Conservation (phyloP, 1,140 invertebrate genomes). For the Rhopalosiphum padi region DNA sequence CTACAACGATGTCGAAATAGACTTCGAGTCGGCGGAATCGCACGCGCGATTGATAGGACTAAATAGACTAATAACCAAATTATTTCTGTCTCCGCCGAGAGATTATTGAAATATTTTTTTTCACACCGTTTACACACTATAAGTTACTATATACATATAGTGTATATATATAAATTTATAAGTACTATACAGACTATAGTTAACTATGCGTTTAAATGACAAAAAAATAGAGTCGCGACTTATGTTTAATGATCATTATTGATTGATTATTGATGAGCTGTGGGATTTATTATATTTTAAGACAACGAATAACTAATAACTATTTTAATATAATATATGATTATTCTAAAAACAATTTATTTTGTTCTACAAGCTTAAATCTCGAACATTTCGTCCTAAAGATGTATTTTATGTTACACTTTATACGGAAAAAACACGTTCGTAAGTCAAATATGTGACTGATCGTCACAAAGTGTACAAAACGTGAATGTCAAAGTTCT, state of each 20-base stretch:
- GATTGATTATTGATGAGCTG: neutral
- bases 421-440: neutral
- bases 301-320: neutral
- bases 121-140: neutral
- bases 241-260: neutral
- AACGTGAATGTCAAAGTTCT: neutral
- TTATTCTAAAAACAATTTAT: neutral
- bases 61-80: neutral
- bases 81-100: neutral
- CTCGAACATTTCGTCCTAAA: neutral
- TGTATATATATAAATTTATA: no score
- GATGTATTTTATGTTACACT: neutral
- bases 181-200: no score
- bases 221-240: neutral
- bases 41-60: neutral
- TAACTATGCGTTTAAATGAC: no score
- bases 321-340: neutral
- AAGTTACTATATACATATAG: no score
- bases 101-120: neutral
- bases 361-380: neutral
- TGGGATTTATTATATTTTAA: neutral
- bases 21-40: neutral
- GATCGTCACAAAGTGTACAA: neutral
- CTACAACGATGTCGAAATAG: neutral
- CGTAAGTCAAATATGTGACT: neutral